Conservation (phyloP, 2,113 vertebrate genomes). For the Vidua macroura region DNA sequence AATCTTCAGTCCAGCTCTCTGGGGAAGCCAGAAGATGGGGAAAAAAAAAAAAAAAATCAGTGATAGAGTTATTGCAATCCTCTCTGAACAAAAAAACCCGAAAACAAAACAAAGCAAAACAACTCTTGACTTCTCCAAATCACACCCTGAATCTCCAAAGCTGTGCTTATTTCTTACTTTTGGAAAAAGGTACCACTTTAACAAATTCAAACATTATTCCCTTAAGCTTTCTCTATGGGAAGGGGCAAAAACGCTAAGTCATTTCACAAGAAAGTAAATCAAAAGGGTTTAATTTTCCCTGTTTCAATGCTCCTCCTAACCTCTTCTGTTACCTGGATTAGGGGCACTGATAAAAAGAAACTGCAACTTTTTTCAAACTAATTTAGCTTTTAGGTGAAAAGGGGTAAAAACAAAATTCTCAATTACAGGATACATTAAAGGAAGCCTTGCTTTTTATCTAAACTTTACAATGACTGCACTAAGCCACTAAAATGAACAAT, state of each 20-base stretch:
- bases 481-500: constrained; percentile 47
- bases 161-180: constrained; percentile 61
- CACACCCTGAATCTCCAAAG: constrained; percentile 77
- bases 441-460: constrained; percentile 19
- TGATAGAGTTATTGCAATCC: neutral
- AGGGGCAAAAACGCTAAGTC: neutral
- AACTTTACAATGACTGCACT: neutral
- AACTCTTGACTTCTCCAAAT: constrained; percentile 25
- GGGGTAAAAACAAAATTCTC: neutral
- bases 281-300: neutral
- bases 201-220: constrained; percentile 32
- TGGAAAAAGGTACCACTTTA: constrained; percentile 71
- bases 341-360: neutral
- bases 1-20: constrained; percentile 8
- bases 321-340: neutral
- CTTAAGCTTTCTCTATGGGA: constrained; percentile 22
- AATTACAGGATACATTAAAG: neutral
- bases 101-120: neutral
- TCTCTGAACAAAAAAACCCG: neutral
- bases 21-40: neutral
- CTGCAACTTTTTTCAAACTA: neutral
- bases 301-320: neutral
- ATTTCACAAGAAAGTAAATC: constrained; percentile 16
- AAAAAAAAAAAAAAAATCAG: neutral
- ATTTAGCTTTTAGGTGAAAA: neutral